phyloP scores from a whole-genome alignment of 2,888 invertebrate species.

The Nysson spinosus region DNA sequence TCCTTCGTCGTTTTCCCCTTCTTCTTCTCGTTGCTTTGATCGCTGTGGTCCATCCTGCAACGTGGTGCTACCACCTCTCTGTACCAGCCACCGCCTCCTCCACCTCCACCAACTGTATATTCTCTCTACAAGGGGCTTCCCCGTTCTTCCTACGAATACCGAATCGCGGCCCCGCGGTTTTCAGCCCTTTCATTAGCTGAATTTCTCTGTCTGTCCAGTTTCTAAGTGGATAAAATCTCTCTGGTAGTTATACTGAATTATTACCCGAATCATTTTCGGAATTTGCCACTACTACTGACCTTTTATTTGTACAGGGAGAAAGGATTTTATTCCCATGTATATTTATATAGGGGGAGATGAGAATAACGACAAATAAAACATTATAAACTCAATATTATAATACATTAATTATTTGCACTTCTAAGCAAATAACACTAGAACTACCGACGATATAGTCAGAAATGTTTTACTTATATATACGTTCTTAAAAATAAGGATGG shows the following conservation, averaged over 20 bases:
- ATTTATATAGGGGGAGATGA: too few species aligned
- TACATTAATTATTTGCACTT: too few species aligned
- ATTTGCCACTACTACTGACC: neutral
- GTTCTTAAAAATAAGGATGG: too few species aligned
- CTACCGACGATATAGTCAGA: too few species aligned
- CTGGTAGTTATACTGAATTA: too few species aligned
- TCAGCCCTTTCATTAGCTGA: slow-evolving; percentile 46
- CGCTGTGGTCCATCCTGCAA: slow-evolving; percentile 46
- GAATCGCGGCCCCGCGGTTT: slow-evolving; percentile 41
- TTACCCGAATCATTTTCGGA: slow-evolving; percentile 5
- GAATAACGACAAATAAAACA: too few species aligned
- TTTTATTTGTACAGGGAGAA: too few species aligned
- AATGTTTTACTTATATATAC: too few species aligned
- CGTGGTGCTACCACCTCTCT: slow-evolving; percentile 39
- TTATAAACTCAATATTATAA: too few species aligned
- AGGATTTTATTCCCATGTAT: too few species aligned
- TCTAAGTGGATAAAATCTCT: too few species aligned
- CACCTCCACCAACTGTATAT: slow-evolving; percentile 31
- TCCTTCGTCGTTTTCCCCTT: slow-evolving; percentile 39
- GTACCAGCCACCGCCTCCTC: slow-evolving; percentile 38
- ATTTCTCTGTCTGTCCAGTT: slow-evolving; percentile 21
- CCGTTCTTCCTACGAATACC: slow-evolving; percentile 30
- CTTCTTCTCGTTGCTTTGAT: slow-evolving; percentile 20
- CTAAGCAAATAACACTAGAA: too few species aligned
- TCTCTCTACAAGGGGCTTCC: slow-evolving; percentile 35